Evolutionary conservation across 2,888 invertebrate genomes (phyloP).

Genomic region (Cerastoderma edule): DNA sequence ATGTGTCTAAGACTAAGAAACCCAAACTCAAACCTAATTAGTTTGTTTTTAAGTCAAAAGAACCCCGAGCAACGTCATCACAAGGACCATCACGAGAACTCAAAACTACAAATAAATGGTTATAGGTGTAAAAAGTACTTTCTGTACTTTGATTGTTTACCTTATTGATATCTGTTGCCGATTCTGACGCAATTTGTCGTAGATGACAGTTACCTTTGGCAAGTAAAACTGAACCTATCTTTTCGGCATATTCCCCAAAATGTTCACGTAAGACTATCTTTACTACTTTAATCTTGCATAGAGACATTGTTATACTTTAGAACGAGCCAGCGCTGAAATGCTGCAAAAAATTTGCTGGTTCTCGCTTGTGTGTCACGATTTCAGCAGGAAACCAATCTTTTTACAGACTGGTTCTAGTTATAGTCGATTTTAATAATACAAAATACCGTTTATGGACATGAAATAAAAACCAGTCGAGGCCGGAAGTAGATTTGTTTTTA

Average conservation of each 20-base stretch:
- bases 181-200: conserved; percentile 87
- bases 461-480: conserved; percentile 2
- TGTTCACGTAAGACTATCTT: conserved; percentile 87
- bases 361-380: not conserved
- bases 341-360: not conserved
- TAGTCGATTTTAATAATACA: not conserved
- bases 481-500: conserved; percentile 19
- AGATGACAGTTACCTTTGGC: conserved; percentile 89
- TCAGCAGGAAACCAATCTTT: not conserved
- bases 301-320: conserved; percentile 65
- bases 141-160: conserved; percentile 49
- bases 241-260: conserved; percentile 91
- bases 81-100: no score
- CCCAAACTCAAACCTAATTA: no score
- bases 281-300: conserved; percentile 65
- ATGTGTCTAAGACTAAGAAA: no score
- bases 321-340: no score
- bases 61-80: no score
- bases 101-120: not conserved
- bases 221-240: conserved; percentile 89
- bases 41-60: no score
- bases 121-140: not conserved
- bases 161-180: conserved; percentile 84
- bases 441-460: not conserved
- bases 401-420: not conserved